Percentiles rank a stretch among this genome's conserved stretches.
phyloP scores from a whole-genome alignment of 2,888 invertebrate species.

The Lasioglossum calceatum region DNA sequence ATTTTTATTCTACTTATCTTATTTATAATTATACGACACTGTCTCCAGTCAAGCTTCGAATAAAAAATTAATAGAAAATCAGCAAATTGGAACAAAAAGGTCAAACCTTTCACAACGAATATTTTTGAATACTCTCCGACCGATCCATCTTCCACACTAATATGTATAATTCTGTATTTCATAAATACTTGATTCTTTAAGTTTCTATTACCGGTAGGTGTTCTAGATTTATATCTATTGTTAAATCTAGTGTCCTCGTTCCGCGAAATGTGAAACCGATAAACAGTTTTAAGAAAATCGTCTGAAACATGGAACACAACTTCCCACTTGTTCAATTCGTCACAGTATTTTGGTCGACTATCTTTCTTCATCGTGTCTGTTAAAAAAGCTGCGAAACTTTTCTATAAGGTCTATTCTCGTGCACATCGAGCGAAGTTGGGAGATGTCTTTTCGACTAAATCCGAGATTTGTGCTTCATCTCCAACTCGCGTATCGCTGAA shows the following conservation, averaged over 20 bases:
- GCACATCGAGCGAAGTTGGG: conserved; percentile 11
- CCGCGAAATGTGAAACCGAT: neutral
- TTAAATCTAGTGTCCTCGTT: neutral
- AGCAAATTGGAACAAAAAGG: too few relatives aligned
- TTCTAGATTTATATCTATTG: neutral
- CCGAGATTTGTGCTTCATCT: conserved; percentile 8
- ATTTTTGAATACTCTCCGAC: neutral
- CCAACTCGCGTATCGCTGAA: conserved; percentile 1
- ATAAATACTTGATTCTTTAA: neutral
- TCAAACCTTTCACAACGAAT: neutral
- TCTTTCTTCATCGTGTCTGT: conserved; percentile 8
- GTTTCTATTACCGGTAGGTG: neutral
- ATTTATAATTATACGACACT: too few relatives aligned
- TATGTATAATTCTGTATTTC: neutral
- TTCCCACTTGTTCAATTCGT: conserved; percentile 9
- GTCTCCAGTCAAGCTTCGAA: too few relatives aligned
- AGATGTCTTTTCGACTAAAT: conserved; percentile 42
- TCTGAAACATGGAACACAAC: conserved; percentile 12
- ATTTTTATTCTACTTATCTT: too few relatives aligned
- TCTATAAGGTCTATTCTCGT: conserved; percentile 19
- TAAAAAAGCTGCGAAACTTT: conserved; percentile 28
- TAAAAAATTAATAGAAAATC: too few relatives aligned
- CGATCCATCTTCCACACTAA: neutral
- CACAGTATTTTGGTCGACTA: conserved; percentile 2
- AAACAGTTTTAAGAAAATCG: conserved; percentile 9